Evolutionary conservation across 2,888 invertebrate genomes (phyloP), one percentile per base, ranked within the genome.

Genomic region (Priocnemis perturbator): DNA sequence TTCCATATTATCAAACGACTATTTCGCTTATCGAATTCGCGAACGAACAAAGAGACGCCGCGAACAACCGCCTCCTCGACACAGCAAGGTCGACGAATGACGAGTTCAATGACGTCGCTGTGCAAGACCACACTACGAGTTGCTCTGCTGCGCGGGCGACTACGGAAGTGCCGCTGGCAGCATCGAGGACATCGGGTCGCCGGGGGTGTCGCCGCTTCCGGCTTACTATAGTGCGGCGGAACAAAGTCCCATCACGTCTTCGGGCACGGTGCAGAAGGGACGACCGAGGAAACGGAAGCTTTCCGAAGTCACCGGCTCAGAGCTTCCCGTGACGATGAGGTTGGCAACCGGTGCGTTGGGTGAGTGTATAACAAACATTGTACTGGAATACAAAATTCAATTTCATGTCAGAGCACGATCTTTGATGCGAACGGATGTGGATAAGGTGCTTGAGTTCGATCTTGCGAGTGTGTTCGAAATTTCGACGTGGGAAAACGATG

Each of bases 281-380:
- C 90, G 96, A 23, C 96, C 96, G 0, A 90, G 96, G 81, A 96
- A 96, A 89, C 90, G 95, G 85, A 95, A 95, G 88, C 86, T 93
- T n/a, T 89, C 89, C 50, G 89, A 89, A 73, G 5, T 91, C 90
- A 93, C 93, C 58, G 90, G 90, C 53, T 87, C 89, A 20, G 93
- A 93, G 71, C 89, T 94, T 81, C 93, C 93, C 67, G 92, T 93
- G 5, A 92, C 92, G 0, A 93, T 94, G 93, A 91, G 94, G 84
- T 92, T 94, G 90, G 92, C 93, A 23, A 92, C 93, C 74, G 92
- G 92, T 14, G 92, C 94, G 48, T 88, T 94, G 85, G 94, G 94
- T 94, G 90, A 92, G 92, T 73, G 30, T 47, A 9, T 37, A 37
- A 59, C 23, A 61, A 57, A 64, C 44, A 19, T 20, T 56, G 47